Conservation (phyloP, 2,797 vertebrate genomes). For the Parambassis ranga region DNA sequence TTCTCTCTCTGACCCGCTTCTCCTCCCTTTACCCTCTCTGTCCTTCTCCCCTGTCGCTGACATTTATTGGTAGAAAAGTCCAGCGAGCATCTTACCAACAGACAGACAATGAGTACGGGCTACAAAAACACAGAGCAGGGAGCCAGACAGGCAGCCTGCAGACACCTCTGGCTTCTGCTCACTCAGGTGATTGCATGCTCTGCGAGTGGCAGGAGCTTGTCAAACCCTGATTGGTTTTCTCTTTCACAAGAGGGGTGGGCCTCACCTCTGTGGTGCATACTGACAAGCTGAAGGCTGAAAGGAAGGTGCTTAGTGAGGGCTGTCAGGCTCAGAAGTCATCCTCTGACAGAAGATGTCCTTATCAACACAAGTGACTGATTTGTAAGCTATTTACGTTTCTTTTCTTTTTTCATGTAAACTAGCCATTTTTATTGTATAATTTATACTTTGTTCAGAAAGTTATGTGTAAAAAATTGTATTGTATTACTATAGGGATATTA, state of each 20-base stretch:
- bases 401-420: constrained; percentile 7
- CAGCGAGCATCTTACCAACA: constrained; percentile 51
- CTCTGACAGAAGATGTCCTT: constrained; percentile 54
- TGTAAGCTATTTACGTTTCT: constrained; percentile 50
- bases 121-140: constrained; percentile 9
- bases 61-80: constrained; percentile 67
- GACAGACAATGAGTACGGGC: constrained; percentile 64
- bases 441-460: neutral
- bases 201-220: constrained; percentile 52
- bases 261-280: constrained; percentile 37
- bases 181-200: constrained; percentile 52
- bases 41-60: constrained; percentile 50
- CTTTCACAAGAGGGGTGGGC: constrained; percentile 43
- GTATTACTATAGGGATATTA: too few relatives aligned
- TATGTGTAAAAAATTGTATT: neutral
- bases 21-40: constrained; percentile 39
- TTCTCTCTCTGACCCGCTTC: constrained; percentile 41
- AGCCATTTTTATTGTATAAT: constrained; percentile 5
- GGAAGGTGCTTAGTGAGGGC: constrained; percentile 41
- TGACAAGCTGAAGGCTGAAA: constrained; percentile 48
- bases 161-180: constrained; percentile 26
- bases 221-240: constrained; percentile 55
- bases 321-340: constrained; percentile 40
- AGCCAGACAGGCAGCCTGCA: constrained; percentile 45
- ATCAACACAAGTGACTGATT: constrained; percentile 42